Base-by-base conservation (phyloP, 2,797 vertebrate genomes). In the Ceryle rudis region DNA sequence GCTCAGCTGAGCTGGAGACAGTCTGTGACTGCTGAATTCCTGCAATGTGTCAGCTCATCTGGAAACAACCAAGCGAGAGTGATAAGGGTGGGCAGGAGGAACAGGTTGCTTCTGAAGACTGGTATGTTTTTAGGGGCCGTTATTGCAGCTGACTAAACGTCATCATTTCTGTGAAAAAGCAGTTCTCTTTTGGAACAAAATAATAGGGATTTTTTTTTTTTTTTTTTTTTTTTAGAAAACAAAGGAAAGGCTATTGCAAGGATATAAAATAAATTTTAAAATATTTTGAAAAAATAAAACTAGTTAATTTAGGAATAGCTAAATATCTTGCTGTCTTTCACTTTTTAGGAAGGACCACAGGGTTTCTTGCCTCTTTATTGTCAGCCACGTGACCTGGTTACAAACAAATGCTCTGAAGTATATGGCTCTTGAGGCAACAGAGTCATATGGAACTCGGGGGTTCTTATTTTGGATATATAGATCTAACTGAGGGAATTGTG, bases 391-490 rank as follows among this genome's bases (percentile, higher is more conserved):
- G 26, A 42, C 17, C 14, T 39, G 28, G 10, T 60, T 80, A 33
- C 29, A 77, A 77, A 66, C 1, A 69, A 78, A 66, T 19, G 4
- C 1, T 20, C 28, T 15, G 33, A 54, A 11, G 5, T 21, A 13
- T 29, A 17, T 2, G 5, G 8, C 20, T 21, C 25, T 15, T 58
- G 31, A 66, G 42, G 12, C 25, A 79, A 33, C 5, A n/a, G 0
- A 3, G 17, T 57, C 66, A 72, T 58, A 47, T 39, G 31, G 41
- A 83, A 62, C 70, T 81, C 73, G 52, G 26, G 22, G 12, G 7
- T 55, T 66, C 39, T 35, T 20, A 16, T 62, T 69, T 14, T 39
- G 13, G 8, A 15, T 25, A 33, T 28, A 8, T 25, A 41, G 39
- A 9, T 12, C 9, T 6, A 67, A 25, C 9, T 31, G 51, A 74